Percentiles rank a stretch among this genome's conserved stretches.
Conservation (phyloP, 2,797 vertebrate species). For the Pipistrellus kuhlii region DNA sequence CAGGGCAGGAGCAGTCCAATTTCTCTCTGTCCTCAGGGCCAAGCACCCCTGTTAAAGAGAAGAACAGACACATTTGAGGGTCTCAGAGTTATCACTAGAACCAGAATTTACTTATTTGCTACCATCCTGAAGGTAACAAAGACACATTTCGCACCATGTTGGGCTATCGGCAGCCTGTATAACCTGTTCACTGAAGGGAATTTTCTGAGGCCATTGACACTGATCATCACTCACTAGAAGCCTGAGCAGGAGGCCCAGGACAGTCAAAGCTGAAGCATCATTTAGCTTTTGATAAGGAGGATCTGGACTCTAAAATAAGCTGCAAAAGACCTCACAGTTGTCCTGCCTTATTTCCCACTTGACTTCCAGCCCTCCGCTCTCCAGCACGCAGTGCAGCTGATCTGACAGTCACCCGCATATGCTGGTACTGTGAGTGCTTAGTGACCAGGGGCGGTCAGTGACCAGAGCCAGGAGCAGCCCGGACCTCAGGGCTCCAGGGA, state of each 20-base stretch:
- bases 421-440: background rate
- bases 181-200: background rate
- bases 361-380: background rate
- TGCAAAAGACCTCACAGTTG: background rate
- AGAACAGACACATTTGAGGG: background rate
- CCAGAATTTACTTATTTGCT: background rate
- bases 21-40: background rate
- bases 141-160: background rate
- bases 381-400: background rate
- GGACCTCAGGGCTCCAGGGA: background rate
- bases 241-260: background rate
- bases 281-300: background rate
- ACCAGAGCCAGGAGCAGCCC: background rate
- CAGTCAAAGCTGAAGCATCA: background rate
- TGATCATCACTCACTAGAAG: background rate
- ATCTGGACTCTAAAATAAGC: constrained; percentile 14
- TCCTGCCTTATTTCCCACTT: accelerated
- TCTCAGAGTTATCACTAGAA: background rate
- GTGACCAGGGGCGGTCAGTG: background rate
- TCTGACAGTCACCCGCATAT: background rate
- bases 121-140: background rate
- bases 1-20: background rate
- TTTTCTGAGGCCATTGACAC: background rate
- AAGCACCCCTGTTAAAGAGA: constrained; percentile 1
- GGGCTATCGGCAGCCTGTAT: background rate